phyloP scores from a whole-genome alignment of 2,797 vertebrate species.

The Petrocephalus schoutedeni region DNA sequence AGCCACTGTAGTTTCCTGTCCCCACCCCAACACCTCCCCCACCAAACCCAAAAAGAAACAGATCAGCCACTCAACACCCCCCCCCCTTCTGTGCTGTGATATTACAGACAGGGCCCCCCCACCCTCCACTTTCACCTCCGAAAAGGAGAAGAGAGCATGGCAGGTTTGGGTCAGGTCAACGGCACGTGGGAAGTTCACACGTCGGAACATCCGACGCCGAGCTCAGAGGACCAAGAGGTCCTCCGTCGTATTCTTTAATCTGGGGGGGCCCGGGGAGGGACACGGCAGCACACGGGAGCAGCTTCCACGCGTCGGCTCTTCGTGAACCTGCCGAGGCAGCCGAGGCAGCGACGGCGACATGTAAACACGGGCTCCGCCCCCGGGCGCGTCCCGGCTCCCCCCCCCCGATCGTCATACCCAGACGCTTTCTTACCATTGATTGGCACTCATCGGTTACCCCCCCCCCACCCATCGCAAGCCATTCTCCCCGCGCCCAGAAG shows the following conservation, averaged over 20 bases:
- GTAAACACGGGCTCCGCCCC: neutral
- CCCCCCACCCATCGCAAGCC: neutral
- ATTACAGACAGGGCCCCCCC: neutral
- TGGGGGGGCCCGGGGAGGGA: neutral
- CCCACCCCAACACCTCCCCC: neutral
- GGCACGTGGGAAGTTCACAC: neutral
- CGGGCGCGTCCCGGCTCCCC: neutral
- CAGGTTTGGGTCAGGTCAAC: neutral
- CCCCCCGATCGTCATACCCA: neutral
- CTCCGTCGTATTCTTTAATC: neutral
- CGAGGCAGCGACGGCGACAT: neutral
- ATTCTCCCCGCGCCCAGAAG: neutral
- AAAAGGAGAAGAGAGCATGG: neutral
- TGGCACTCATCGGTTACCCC: neutral
- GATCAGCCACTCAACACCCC: neutral
- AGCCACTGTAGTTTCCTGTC: conserved; percentile 4
- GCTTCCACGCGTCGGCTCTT: neutral
- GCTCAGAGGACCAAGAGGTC: neutral
- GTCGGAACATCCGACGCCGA: neutral
- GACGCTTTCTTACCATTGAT: neutral
- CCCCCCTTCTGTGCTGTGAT: neutral
- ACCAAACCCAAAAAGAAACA: neutral
- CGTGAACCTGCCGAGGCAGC: neutral
- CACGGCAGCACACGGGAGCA: neutral
- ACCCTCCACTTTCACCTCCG: neutral